Evolutionary conservation across 1,140 invertebrate species (phyloP), one percentile per base, ranked within the genome.

Genomic region (Tetragnatha versicolor): DNA sequence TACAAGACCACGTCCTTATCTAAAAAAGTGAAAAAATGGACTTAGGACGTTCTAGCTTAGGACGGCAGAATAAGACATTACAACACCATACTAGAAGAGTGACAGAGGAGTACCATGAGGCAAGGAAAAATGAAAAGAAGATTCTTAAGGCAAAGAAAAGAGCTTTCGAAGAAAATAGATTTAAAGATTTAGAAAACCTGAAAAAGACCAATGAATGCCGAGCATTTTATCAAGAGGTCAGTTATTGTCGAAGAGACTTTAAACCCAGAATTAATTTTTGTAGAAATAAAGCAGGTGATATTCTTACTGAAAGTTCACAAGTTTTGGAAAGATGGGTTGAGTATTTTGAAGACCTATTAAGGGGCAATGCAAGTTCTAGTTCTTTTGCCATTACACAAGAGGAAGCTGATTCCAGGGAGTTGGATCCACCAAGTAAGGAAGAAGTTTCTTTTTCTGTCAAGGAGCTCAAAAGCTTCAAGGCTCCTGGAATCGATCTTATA

Each of bases 161-260:
- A 35, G 14, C 31, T 61, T 61, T 37, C 39, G 58, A 61, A 35
- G 29, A 35, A 61, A 35, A 61, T 37, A 61, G 58, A 61, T 37
- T 61, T 35, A 35, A 61, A 14, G 22, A 25, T 61, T 31, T 35
- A 37, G 10, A 61, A 2, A 3, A 61, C 58, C 33, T 35, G 58
- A 35, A 51, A 51, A 51, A 37, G 58, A 61, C 33, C 3, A 37
- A 27, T 61, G 31, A 61, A 9, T 35, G 5, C 31, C 20, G 0
- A 7, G 33, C 33, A 61, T 61, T 61, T 17, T 37, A 61, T 61
- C 2, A 35, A 2, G 31, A 61, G 14, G 29, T 61, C 33, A 61
- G 0, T 10, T 58, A 58, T 2, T 58, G 53, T 61, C 12, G 7
- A 17, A 17, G 31, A 61, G 31, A 33, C 9, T 35, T 35, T 12